Evolutionary conservation across 2,113 vertebrate genomes (phyloP).

Genomic region (Trachemys scripta): DNA sequence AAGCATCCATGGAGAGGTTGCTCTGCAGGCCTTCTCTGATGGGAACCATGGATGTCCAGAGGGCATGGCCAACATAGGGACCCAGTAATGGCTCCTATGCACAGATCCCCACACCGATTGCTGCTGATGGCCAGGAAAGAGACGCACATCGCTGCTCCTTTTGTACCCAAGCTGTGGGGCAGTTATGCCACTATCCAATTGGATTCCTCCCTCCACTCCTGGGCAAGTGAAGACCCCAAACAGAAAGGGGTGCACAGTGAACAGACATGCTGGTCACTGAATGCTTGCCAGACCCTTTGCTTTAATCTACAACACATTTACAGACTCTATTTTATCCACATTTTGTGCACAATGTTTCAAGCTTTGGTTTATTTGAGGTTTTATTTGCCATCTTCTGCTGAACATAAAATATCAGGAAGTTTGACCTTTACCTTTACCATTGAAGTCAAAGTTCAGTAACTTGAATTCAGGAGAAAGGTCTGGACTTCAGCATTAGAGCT

Average conservation of each 20-base stretch:
- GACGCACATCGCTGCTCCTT: neutral
- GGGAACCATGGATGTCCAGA: neutral
- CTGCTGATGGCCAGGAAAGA: neutral
- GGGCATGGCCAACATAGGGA: neutral
- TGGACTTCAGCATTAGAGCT: neutral
- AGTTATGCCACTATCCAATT: neutral
- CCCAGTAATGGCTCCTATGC: neutral
- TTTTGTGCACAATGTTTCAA: neutral
- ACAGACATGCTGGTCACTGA: neutral
- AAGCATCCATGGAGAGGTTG: neutral
- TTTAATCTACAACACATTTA: neutral
- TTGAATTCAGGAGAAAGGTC: neutral
- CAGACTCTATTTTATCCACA: neutral
- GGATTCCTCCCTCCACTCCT: neutral
- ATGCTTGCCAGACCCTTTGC: neutral
- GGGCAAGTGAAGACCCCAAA: neutral
- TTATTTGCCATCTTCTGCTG: neutral
- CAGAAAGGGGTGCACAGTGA: neutral
- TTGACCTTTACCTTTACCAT: neutral
- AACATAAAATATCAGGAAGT: neutral
- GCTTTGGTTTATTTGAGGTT: neutral
- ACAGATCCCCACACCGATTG: neutral
- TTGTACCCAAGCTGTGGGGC: neutral
- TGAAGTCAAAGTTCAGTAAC: neutral
- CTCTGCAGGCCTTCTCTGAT: neutral